Evolutionary conservation across 1,140 invertebrate species (phyloP).

Genomic region (Odontomachus brunneus): DNA sequence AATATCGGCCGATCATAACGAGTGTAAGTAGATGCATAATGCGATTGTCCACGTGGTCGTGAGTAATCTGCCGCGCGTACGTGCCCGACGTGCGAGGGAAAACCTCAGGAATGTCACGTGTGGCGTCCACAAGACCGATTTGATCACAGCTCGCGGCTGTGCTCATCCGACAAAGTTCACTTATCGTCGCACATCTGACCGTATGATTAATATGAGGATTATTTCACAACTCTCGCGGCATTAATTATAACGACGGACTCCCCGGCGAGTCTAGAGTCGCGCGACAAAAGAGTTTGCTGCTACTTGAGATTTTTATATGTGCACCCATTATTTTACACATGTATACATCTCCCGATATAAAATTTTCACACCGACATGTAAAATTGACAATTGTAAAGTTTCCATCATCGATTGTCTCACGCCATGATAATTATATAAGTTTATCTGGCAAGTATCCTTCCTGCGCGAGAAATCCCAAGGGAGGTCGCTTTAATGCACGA

Average conservation of each 20-base stretch:
- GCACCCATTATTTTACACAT: too few species aligned
- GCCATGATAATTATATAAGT: too few species aligned
- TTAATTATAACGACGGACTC: too few species aligned
- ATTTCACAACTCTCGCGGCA: too few species aligned
- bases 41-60: slow-evolving; percentile 44
- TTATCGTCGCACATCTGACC: slow-evolving; percentile 6
- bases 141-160: neutral
- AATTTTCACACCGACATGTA: too few species aligned
- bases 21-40: slow-evolving; percentile 27
- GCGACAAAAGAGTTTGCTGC: too few species aligned
- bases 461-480: neutral
- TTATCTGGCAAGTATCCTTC: neutral
- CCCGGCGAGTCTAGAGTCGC: too few species aligned
- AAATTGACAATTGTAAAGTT: too few species aligned
- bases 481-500: slow-evolving; percentile 16
- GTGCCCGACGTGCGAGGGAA: slow-evolving; percentile 28
- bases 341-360: too few species aligned
- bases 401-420: too few species aligned
- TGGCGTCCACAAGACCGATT: slow-evolving; percentile 6
- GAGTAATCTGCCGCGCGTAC: slow-evolving; percentile 37
- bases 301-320: too few species aligned
- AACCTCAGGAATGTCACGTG: slow-evolving; percentile 59
- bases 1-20: slow-evolving; percentile 54
- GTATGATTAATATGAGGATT: slow-evolving; percentile 27
- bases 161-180: slow-evolving; percentile 42